These are phyloP conservation scores for Lampris megalopsis DNA, from an alignment of 2,113 vertebrate genomes.

Conservation along the genomic window DNA sequence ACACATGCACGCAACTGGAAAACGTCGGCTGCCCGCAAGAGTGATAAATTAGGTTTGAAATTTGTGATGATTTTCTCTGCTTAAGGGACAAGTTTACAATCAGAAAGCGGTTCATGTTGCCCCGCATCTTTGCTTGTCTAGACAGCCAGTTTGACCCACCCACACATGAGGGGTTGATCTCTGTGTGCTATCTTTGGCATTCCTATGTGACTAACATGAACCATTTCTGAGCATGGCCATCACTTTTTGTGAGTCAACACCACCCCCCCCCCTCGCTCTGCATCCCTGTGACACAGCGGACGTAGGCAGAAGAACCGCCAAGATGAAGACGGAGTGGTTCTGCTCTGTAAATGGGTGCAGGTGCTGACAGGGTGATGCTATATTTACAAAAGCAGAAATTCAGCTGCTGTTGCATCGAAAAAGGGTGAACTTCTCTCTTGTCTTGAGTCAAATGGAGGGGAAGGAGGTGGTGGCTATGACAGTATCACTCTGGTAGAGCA, in stretches of 20 bases:
- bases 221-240: not conserved
- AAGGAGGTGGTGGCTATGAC: no score
- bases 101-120: slow-evolving; percentile 18
- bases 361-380: slow-evolving; percentile 1
- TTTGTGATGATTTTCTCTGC: not conserved
- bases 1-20: slow-evolving; percentile 31
- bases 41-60: not conserved
- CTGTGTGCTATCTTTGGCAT: not conserved
- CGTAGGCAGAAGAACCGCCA: not conserved
- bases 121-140: slow-evolving; percentile 1
- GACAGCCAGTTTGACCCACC: slow-evolving; percentile 11
- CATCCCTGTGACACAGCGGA: not conserved
- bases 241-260: not conserved
- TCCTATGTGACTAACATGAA: not conserved
- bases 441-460: not conserved
- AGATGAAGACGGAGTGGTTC: not conserved
- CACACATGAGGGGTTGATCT: slow-evolving; percentile 11
- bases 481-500: no score
- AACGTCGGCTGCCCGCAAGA: slow-evolving; percentile 13
- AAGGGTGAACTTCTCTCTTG: slow-evolving; percentile 31
- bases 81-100: slow-evolving; percentile 10
- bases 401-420: slow-evolving; percentile 15
- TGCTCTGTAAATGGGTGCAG: not conserved
- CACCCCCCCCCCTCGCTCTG: not conserved
- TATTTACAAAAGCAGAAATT: slow-evolving; percentile 51